Conservation (phyloP, 1,140 invertebrate genomes). For the Panagrolaimus sp. region DNA sequence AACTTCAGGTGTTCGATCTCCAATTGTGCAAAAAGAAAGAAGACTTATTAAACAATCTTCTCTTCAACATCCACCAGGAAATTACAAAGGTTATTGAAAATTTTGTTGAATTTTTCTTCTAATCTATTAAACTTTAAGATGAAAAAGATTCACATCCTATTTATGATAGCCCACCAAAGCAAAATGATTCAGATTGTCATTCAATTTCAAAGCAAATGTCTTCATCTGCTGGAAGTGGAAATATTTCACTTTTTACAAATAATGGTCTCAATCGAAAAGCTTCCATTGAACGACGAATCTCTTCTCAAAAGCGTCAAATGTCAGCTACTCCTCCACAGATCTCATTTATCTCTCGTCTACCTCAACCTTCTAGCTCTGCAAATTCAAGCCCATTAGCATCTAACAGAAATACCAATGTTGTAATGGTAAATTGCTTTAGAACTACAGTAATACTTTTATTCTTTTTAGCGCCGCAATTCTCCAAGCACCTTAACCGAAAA, state of each 20-base stretch:
- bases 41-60: not conserved
- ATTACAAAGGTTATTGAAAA: not conserved
- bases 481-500: not conserved
- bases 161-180: conserved; percentile 4
- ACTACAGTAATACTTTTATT: not conserved
- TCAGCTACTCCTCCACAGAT: too few relatives aligned
- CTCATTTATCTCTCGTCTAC: too few relatives aligned
- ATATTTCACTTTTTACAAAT: not conserved
- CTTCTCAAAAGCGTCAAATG: too few relatives aligned
- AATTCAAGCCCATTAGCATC: too few relatives aligned
- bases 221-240: conserved; percentile 7
- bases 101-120: not conserved
- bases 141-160: conserved; percentile 2
- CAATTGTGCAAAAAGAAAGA: not conserved
- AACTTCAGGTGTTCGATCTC: not conserved
- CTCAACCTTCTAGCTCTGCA: too few relatives aligned
- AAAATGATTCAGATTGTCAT: conserved; percentile 7
- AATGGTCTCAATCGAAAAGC: too few relatives aligned
- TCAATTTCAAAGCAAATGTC: not conserved
- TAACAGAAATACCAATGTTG: too few relatives aligned
- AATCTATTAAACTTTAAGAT: not conserved
- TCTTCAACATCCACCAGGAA: conserved; percentile 8
- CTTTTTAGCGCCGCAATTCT: conserved; percentile 5
- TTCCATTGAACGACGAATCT: too few relatives aligned
- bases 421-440: too few relatives aligned